Evolutionary conservation across 2,797 vertebrate genomes (phyloP), one percentile per base, ranked within the genome.

Genomic region (Protosalanx chinensis): DNA sequence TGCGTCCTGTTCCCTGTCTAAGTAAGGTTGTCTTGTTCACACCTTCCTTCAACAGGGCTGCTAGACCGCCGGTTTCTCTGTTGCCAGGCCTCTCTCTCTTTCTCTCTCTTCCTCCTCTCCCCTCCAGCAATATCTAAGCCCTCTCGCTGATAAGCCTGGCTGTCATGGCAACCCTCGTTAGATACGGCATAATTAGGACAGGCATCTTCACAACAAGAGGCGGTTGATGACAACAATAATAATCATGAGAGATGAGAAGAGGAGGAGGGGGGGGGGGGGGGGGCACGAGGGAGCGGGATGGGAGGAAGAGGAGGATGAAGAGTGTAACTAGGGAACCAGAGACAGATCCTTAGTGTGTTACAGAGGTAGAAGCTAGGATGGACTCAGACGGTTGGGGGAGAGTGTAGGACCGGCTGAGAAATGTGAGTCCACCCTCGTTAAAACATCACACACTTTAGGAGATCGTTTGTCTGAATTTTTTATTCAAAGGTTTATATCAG

Each of bases 401-500:
- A 4, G 51, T 53, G 16, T 16, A n/a, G 51, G 51, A 16, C 51
- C n/a, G 6, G 51, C 8, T 53, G 51, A 4, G 8, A 53, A 10
- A 12, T 41, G 51, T 4, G 51, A 53, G 51, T 51, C 15, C 16
- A 51, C 49, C 18, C 16, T n/a, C 51, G 15, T 53, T n/a, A n/a
- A 53, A 53, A 53, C 15, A 53, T 18, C 18, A 53, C 51, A 72
- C 67, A 61, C 58, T 29, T 68, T 58, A 60, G 56, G 61, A 59
- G 72, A 76, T 58, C 68, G 33, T 57, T 68, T 3, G 56, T 71
- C 30, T 33, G 61, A 35, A 67, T 75, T 33, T 73, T 74, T 90
- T n/a, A 85, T 85, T 87, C 79, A 84, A 85, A 88, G 78, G 76
- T 81, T 23, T 87, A 76, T 85, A 88, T 88, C 79, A 91, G 89